Evolutionary conservation across 2,113 vertebrate genomes (phyloP), one percentile per base, ranked within the genome.

Genomic region (Conger conger): DNA sequence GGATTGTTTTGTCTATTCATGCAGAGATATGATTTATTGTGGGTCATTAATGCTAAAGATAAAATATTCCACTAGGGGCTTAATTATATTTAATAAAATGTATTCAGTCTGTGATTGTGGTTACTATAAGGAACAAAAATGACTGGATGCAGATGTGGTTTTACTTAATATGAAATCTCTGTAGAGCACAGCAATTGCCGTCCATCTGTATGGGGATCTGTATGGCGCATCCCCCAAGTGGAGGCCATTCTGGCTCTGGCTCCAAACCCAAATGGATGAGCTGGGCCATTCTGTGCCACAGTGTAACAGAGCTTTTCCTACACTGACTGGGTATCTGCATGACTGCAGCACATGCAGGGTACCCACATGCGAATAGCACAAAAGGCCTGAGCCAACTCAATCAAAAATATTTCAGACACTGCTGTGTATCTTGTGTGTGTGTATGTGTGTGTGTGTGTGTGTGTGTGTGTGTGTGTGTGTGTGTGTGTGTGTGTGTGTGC

Each of bases 1-100:
- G 20, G n/a, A 35, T 84, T 84, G 79, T 63, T 79, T 38, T 80
- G n/a, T 53, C 35, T 37, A 53, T 15, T 11, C 23, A 42, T 15
- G 50, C 76, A 37, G 20, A 37, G 73, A 84, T 63, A 80, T 79
- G 76, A 84, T 84, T 84, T 84, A 84, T 79, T 77, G 53, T 23
- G 40, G 54, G 37, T 84, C 50, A 80, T 84, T 84, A 84, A 63
- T 79, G 77, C 33, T 38, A 80, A 37, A 84, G 36, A 80, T 84
- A 15, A 84, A 84, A 79, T 79, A 23, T 37, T 84, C 78, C 76
- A 79, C 36, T 33, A 9, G 38, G 30, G 37, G 53, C n/a, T 40
- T 79, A 79, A 79, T 84, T 79, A 84, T 30, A 13, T 57, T 78
- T 16, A 54, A 76, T 1, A 50, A 50, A 50, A 50, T 50, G 45